Percentiles rank a stretch among this genome's conserved stretches.
Evolutionary conservation across 2,888 invertebrate genomes (phyloP).

Genomic region (Gnatocerus cornutus): DNA sequence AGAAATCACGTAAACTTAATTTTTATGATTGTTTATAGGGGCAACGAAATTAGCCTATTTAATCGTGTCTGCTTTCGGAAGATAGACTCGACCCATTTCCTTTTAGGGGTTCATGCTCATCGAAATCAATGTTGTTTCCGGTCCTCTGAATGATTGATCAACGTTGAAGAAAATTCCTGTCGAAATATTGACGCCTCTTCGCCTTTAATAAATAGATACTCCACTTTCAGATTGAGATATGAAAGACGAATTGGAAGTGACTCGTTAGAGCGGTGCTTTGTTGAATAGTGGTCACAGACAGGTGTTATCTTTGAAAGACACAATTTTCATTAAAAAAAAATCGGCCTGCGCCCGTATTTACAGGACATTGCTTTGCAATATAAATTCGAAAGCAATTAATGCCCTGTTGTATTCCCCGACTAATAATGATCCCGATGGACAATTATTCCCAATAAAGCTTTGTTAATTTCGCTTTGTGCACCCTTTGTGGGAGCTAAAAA

Average conservation of each 20-base stretch:
- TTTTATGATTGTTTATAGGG: background rate
- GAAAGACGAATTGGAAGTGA: background rate
- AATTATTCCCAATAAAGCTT: constrained; percentile 4
- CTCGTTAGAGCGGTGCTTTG: background rate
- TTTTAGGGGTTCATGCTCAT: constrained; percentile 27
- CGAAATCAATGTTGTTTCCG: constrained; percentile 36
- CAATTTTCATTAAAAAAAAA: no score
- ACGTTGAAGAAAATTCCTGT: constrained; percentile 28
- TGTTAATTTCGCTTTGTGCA: constrained; percentile 3
- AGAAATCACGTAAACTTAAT: constrained; percentile 7
- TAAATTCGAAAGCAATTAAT: no score
- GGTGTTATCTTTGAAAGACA: no score
- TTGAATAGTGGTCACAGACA: no score
- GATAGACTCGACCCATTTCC: constrained; percentile 21
- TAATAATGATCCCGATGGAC: background rate
- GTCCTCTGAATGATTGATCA: constrained; percentile 29
- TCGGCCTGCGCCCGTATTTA: no score
- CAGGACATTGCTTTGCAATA: no score
- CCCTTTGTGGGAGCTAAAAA: background rate
- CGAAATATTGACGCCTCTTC: constrained; percentile 21
- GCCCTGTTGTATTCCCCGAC: no score
- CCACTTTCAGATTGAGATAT: background rate
- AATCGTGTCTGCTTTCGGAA: constrained; percentile 12
- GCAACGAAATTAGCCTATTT: background rate
- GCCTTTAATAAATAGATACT: constrained; percentile 19